Conservation (phyloP, 2,113 vertebrate genomes). For the Nothobranchius kuhntae region DNA sequence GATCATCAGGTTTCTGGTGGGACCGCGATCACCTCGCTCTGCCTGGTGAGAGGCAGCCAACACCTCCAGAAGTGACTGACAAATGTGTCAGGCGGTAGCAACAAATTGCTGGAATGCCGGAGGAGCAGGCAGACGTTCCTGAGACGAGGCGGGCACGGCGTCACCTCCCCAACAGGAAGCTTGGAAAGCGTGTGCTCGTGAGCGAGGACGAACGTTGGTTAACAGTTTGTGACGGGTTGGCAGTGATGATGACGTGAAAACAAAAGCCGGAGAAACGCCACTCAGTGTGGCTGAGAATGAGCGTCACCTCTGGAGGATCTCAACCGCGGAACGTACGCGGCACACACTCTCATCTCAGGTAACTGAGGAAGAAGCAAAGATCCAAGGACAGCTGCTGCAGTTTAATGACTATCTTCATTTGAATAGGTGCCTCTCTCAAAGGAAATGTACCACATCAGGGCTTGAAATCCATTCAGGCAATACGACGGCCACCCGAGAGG, state of each 20-base stretch:
- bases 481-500: constrained; percentile 61
- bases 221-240: too few relatives aligned
- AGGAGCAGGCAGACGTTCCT: constrained; percentile 46
- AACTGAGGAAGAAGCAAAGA: constrained; percentile 48
- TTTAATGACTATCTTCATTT: constrained; percentile 64
- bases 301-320: constrained; percentile 48
- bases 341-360: constrained; percentile 40
- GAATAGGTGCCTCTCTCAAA: constrained; percentile 53
- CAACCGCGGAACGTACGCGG: constrained; percentile 56
- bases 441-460: constrained; percentile 56
- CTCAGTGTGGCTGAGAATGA: constrained; percentile 33
- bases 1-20: constrained; percentile 38
- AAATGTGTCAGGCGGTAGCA: constrained; percentile 57
- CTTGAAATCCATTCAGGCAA: constrained; percentile 63
- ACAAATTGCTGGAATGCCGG: constrained; percentile 53
- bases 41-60: constrained; percentile 32
- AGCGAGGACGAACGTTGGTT: background rate
- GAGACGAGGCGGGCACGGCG: constrained; percentile 50
- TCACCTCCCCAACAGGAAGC: constrained; percentile 43
- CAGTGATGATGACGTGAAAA: background rate
- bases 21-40: constrained; percentile 26
- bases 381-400: constrained; percentile 60
- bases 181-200: constrained; percentile 14
- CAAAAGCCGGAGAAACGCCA: constrained; percentile 8
- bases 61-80: constrained; percentile 29